Percentiles rank a stretch among this genome's conserved stretches.
phyloP scores from a whole-genome alignment of 1,140 invertebrate species.

The Formica exsecta region DNA sequence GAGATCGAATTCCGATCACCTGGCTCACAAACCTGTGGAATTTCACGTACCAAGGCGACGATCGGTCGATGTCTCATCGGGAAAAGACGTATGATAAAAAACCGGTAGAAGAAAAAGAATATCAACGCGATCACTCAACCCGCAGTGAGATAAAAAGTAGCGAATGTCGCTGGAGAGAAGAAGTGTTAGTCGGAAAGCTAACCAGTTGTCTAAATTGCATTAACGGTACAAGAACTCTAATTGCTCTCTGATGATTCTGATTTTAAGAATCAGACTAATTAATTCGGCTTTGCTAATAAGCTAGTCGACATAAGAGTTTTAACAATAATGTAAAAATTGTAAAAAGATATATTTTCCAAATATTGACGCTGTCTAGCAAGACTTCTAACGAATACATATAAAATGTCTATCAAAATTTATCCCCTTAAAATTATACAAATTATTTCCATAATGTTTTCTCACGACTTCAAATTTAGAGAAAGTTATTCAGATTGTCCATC shows the following conservation, averaged over 20 bases:
- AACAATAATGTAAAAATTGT: not conserved
- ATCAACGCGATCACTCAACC: not conserved
- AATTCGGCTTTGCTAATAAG: not conserved
- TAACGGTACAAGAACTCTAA: not conserved
- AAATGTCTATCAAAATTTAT: no score
- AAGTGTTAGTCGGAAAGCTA: not conserved
- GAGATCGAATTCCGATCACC: slow-evolving; percentile 35
- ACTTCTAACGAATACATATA: no score
- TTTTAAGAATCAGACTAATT: not conserved
- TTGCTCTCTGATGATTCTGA: not conserved
- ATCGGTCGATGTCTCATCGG: slow-evolving; percentile 56
- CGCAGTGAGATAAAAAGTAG: slow-evolving; percentile 29
- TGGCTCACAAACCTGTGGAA: slow-evolving; percentile 47
- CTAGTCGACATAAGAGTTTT: not conserved
- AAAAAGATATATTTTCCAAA: no score
- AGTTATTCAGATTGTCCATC: not conserved
- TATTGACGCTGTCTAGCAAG: no score
- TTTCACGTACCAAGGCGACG: slow-evolving; percentile 31
- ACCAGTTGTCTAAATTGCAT: not conserved
- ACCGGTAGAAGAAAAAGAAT: not conserved
- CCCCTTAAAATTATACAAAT: not conserved
- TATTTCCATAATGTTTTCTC: not conserved
- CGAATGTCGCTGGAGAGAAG: not conserved
- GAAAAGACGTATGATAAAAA: slow-evolving; percentile 35
- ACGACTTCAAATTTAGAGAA: not conserved